phyloP scores from a whole-genome alignment of 2,113 vertebrate genomes.

The Microtus pennsylvanicus region DNA sequence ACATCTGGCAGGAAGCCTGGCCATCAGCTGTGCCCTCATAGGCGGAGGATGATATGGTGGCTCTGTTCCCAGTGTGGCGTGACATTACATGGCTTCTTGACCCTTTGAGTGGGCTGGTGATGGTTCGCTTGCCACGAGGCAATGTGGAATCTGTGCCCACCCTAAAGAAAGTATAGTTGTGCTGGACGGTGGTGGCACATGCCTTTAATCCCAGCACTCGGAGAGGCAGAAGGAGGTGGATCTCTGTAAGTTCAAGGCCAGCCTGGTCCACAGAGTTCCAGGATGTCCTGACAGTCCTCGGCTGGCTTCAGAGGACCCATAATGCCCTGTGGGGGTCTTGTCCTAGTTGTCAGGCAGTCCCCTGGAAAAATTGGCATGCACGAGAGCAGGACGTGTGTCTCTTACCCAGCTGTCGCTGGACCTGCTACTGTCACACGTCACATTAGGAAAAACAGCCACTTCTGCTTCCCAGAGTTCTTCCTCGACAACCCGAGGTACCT shows the following conservation, averaged over 20 bases:
- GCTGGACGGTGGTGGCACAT: too few species aligned
- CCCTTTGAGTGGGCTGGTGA: neutral
- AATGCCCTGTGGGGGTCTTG: too few species aligned
- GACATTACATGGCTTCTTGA: neutral
- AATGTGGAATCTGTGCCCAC: neutral
- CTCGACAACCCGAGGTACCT: neutral
- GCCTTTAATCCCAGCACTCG: too few species aligned
- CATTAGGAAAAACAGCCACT: neutral
- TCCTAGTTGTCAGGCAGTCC: neutral
- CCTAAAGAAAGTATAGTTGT: neutral
- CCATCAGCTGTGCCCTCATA: fast-evolving
- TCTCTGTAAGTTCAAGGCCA: too few species aligned
- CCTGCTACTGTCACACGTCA: fast-evolving
- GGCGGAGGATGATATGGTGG: too few species aligned
- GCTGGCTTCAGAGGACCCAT: neutral
- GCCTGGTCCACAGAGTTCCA: too few species aligned
- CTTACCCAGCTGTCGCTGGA: neutral
- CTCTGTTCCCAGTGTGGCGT: neutral
- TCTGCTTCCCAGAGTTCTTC: neutral
- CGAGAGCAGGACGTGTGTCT: neutral
- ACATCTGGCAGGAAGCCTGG: neutral
- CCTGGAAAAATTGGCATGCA: fast-evolving
- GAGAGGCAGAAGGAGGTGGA: too few species aligned
- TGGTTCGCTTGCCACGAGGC: neutral
- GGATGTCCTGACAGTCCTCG: neutral